A percentile compares a stretch with the other conserved stretches of the same genome.
Conservation (phyloP, 2,113 vertebrate genomes). For the Sinocyclocheilus grahami region DNA sequence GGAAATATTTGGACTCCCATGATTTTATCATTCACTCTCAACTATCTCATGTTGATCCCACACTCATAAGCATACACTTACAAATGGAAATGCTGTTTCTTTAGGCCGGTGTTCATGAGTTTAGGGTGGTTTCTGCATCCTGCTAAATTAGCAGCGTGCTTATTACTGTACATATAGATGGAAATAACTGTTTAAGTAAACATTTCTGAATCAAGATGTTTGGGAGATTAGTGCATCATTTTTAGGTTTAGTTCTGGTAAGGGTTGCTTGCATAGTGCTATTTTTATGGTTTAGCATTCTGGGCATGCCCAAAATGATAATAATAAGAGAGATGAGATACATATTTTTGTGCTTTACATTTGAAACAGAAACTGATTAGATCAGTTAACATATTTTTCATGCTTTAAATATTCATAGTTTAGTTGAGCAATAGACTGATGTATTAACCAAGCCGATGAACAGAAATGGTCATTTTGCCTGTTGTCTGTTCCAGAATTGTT, state of each 20-base stretch:
- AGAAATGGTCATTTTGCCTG: background rate
- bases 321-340: background rate
- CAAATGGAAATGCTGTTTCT: background rate
- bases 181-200: background rate
- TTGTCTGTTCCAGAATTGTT: background rate
- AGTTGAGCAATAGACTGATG: background rate
- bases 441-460: background rate
- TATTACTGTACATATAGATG: background rate
- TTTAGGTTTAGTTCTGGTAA: background rate
- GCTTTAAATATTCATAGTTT: background rate
- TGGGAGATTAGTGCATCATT: background rate
- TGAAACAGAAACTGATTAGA: background rate
- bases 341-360: background rate
- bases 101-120: background rate
- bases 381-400: background rate
- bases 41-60: background rate
- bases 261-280: background rate
- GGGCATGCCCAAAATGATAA: background rate
- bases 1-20: constrained; percentile 19
- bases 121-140: background rate
- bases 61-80: background rate
- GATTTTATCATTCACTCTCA: constrained; percentile 8
- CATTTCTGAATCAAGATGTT: background rate
- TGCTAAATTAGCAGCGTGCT: background rate
- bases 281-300: background rate